Evolutionary conservation across 2,113 vertebrate genomes (phyloP), one percentile per base, ranked within the genome.

Genomic region (Chaetura pelagica): DNA sequence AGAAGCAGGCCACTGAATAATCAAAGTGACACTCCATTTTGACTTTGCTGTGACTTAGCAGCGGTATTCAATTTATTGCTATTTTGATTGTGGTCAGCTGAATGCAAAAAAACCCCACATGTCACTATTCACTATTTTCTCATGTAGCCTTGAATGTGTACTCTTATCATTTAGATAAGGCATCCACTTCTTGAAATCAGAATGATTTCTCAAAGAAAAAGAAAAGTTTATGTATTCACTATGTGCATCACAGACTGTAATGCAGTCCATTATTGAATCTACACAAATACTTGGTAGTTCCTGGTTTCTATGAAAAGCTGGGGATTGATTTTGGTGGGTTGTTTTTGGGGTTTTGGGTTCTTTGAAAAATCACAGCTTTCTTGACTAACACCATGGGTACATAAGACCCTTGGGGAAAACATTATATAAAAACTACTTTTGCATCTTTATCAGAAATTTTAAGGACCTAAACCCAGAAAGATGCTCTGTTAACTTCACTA

Each of bases 61-160:
- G 73, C 44, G 72, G 52, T 90, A 86, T 92, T 87, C 64, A 79
- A 90, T 89, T 89, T 81, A 64, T 89, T 89, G 80, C 54, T 77
- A 58, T 95, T 90, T 92, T 85, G 18, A 90, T 93, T 64, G 81
- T 22, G 26, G 61, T 68, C 57, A 86, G 73, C 32, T 68, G 40
- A 92, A 81, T 40, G 67, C 42, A 79, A 84, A 93, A 40, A 89
- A 38, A 38, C 38, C 38, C 38, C 79, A 83, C 46, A 24, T 54
- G n/a, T 72, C 94, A 87, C 54, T 78, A 61, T 92, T 94, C 52
- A 20, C 61, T 52, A 6, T 87, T 92, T 93, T 67, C 82, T 64
- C 26, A 84, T 48, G 44, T 19, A 63, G 52, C 35, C 44, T 74
- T n/a, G 14, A 81, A 84, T 38, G 27, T 61, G 44, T 0, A 0